Conservation (phyloP, 2,888 invertebrate species). For the Tanytarsus gracilentus region DNA sequence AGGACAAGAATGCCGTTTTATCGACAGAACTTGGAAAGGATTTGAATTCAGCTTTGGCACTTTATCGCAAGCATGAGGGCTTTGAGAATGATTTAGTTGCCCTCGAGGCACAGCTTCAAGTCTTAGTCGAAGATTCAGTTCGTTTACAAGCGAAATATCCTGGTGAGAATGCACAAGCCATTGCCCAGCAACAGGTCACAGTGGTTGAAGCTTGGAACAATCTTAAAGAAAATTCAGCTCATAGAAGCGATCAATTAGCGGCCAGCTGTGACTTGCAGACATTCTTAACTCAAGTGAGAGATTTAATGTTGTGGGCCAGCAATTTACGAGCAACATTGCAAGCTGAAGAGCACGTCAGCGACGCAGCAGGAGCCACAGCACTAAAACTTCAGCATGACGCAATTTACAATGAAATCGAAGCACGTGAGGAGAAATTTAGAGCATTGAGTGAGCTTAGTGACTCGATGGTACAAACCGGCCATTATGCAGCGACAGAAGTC, state of each 20-base stretch:
- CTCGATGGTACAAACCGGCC: constrained; percentile 74
- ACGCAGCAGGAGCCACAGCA: constrained; percentile 71
- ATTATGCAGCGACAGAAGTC: constrained; percentile 72
- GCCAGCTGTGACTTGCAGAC: constrained; percentile 84
- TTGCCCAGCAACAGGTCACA: constrained; percentile 75
- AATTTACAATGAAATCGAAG: constrained; percentile 77
- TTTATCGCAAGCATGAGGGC: constrained; percentile 80
- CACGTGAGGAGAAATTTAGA: constrained; percentile 71
- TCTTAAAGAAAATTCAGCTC: constrained; percentile 72
- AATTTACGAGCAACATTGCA: constrained; percentile 67
- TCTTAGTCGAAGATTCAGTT: constrained; percentile 86
- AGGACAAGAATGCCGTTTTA: constrained; percentile 76
- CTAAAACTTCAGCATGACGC: constrained; percentile 76
- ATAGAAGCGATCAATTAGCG: constrained; percentile 68
- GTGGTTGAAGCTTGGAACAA: constrained; percentile 81
- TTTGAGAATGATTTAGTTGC: constrained; percentile 90
- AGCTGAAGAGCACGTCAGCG: constrained; percentile 72
- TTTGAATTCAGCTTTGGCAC: constrained; percentile 72
- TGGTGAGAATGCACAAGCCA: constrained; percentile 82
- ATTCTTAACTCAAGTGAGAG: constrained; percentile 77
- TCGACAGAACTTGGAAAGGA: constrained; percentile 74
- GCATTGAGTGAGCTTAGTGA: constrained; percentile 66
- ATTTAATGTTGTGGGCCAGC: constrained; percentile 81
- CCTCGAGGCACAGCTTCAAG: constrained; percentile 81
- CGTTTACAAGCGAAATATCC: constrained; percentile 82